Evolutionary conservation across 2,888 invertebrate genomes (phyloP).

Genomic region (Epirrhoe tristata): DNA sequence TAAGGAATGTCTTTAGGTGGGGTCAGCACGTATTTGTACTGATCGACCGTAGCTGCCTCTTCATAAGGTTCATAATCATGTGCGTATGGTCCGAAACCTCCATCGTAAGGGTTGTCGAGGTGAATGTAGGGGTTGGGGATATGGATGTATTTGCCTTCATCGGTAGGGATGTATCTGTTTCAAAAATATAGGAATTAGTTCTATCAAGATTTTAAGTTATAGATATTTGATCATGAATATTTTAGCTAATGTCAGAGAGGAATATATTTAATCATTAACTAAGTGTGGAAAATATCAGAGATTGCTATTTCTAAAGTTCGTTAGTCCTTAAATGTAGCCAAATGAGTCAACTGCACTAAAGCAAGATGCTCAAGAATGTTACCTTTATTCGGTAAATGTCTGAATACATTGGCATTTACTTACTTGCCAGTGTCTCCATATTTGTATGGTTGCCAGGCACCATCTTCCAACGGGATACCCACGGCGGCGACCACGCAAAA

Average conservation of each 20-base stretch:
- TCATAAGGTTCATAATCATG: conserved; percentile 80
- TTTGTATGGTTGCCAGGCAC: conserved; percentile 73
- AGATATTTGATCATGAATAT: no score
- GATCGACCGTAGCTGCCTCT: conserved; percentile 75
- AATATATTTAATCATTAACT: neutral
- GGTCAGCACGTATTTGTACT: conserved; percentile 66
- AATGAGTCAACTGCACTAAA: conserved; percentile 14
- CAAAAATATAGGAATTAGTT: conserved; percentile 34
- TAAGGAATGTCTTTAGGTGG: conserved; percentile 72
- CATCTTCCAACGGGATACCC: conserved; percentile 67
- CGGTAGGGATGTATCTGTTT: conserved; percentile 75
- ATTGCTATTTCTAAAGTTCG: conserved; percentile 4
- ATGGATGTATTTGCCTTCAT: conserved; percentile 84
- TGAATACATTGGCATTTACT: conserved; percentile 67
- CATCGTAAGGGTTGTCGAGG: conserved; percentile 77
- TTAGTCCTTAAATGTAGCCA: conserved; percentile 13
- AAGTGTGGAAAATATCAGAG: neutral
- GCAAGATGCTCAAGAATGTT: conserved; percentile 32
- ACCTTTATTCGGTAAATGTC: conserved; percentile 39
- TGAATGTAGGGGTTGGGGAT: conserved; percentile 83
- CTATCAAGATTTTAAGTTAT: conserved; percentile 3
- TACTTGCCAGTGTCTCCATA: conserved; percentile 76
- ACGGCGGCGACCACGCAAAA: conserved; percentile 66
- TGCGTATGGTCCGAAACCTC: conserved; percentile 75
- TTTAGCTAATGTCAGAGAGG: no score